Conservation (phyloP, 2,888 invertebrate species). For the Pseudococcus viburni region DNA sequence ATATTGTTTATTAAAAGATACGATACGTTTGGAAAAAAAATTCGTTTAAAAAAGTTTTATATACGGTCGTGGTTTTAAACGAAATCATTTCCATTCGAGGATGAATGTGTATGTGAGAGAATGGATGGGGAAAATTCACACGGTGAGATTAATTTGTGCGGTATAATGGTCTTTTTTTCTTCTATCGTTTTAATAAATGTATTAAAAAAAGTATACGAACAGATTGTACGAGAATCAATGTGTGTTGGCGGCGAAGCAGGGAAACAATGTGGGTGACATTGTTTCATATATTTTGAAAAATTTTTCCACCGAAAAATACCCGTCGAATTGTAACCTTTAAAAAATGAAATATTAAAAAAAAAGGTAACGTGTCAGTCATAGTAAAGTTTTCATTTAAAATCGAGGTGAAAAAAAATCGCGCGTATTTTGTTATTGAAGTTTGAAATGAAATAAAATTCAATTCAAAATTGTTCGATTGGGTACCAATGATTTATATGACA, state of each 20-base stretch:
- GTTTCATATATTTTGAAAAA: slow-evolving; percentile 43
- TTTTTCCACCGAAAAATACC: slow-evolving; percentile 15
- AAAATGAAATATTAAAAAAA: slow-evolving; percentile 53
- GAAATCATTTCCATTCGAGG: slow-evolving; percentile 19
- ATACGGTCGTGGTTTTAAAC: neutral
- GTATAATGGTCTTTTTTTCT: slow-evolving; percentile 8
- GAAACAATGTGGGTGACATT: slow-evolving; percentile 37
- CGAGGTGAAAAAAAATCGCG: neutral
- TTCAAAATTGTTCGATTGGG: slow-evolving; percentile 62
- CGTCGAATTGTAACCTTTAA: slow-evolving; percentile 54
- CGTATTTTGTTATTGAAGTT: slow-evolving; percentile 50
- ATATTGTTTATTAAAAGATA: slow-evolving; percentile 37
- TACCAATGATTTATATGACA: slow-evolving; percentile 65
- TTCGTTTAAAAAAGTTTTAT: slow-evolving; percentile 10
- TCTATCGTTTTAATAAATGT: neutral
- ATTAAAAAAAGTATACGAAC: neutral
- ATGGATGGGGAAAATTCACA: neutral
- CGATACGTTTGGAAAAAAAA: slow-evolving; percentile 27
- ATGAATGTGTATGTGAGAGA: neutral
- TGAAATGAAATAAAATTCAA: slow-evolving; percentile 59
- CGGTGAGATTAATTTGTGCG: slow-evolving; percentile 39
- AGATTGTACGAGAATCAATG: neutral
- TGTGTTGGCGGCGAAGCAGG: too few relatives aligned
- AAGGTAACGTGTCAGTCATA: slow-evolving; percentile 44
- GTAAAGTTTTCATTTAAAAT: slow-evolving; percentile 26